A percentile compares a stretch with the other conserved stretches of the same genome.
phyloP scores from a whole-genome alignment of 2,888 invertebrate genomes.

The Parascotia fuliginaria region DNA sequence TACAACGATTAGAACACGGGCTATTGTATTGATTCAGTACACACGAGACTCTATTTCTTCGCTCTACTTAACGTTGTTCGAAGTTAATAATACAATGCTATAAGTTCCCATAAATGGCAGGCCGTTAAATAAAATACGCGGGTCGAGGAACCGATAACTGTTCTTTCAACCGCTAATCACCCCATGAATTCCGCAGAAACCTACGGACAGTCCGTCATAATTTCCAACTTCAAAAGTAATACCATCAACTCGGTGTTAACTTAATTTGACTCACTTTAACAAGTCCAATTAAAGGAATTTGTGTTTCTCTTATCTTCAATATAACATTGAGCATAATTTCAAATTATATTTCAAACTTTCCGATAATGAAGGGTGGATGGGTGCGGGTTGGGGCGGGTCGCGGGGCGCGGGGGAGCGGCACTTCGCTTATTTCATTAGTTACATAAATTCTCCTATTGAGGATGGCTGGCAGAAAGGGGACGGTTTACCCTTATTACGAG shows the following conservation, averaged over 20 bases:
- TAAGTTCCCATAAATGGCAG: constrained; percentile 66
- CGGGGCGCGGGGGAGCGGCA: constrained; percentile 65
- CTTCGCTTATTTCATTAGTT: constrained; percentile 86
- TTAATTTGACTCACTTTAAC: constrained; percentile 86
- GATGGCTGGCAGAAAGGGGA: constrained; percentile 85
- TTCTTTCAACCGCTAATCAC: constrained; percentile 75
- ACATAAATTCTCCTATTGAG: constrained; percentile 86
- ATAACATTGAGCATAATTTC: constrained; percentile 87
- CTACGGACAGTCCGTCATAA: constrained; percentile 82
- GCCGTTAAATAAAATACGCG: constrained; percentile 66
- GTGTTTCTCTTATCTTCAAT: constrained; percentile 87
- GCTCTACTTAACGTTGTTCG: constrained; percentile 44
- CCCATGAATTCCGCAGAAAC: constrained; percentile 63
- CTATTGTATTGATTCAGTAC: constrained; percentile 37
- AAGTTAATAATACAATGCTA: constrained; percentile 56
- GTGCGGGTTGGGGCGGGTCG: constrained; percentile 65
- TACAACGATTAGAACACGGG: constrained; percentile 30
- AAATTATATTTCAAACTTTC: constrained; percentile 87
- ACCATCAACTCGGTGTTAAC: constrained; percentile 86
- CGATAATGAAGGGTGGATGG: constrained; percentile 84
- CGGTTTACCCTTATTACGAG: constrained; percentile 86
- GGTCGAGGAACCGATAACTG: constrained; percentile 70
- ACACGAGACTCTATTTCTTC: constrained; percentile 34
- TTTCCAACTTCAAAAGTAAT: constrained; percentile 84
- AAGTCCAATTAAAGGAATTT: constrained; percentile 87